These are phyloP conservation scores for Antechinus stuartii DNA, from an alignment of 2,113 vertebrate species.

Conservation along the genomic window DNA sequence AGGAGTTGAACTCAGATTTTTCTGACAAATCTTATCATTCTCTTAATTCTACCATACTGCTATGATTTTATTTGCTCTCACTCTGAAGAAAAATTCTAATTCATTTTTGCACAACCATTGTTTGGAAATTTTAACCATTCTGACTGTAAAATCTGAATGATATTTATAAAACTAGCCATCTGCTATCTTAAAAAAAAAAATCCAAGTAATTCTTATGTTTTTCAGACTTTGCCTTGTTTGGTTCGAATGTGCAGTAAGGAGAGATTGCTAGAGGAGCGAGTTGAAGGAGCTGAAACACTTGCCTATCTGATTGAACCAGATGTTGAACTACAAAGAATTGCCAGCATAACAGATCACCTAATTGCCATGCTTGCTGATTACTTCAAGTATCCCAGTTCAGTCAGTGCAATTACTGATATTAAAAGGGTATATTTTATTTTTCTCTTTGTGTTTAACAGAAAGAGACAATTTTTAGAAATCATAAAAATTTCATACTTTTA, in stretches of 20 bases:
- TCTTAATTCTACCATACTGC: background rate
- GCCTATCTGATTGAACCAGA: conserved; percentile 98
- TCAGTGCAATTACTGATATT: conserved; percentile 98
- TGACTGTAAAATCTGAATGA: background rate
- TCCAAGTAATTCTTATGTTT: conserved; percentile 66
- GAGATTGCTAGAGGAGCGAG: conserved; percentile 94
- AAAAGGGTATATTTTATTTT: conserved; percentile 91
- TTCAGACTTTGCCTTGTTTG: conserved; percentile 95
- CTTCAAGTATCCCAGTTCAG: conserved; percentile 99
- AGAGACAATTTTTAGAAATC: conserved; percentile 23
- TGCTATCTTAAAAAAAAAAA: conserved; percentile 64
- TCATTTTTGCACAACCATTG: conserved; percentile 26
- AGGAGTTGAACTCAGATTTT: background rate
- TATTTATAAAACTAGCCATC: conserved; percentile 18
- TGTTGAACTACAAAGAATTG: conserved; percentile 96
- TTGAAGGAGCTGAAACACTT: conserved; percentile 97
- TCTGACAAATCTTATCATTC: background rate
- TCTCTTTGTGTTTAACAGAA: background rate
- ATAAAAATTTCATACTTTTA: conserved; percentile 40
- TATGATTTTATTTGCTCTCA: background rate
- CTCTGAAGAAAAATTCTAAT: background rate
- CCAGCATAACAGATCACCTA: conserved; percentile 97
- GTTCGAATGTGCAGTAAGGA: conserved; percentile 99
- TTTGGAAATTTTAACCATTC: conserved; percentile 47
- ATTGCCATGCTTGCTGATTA: conserved; percentile 98